These are phyloP conservation scores for Archocentrus centrarchus DNA, from an alignment of 2,113 vertebrate species.

Conservation along the genomic window DNA sequence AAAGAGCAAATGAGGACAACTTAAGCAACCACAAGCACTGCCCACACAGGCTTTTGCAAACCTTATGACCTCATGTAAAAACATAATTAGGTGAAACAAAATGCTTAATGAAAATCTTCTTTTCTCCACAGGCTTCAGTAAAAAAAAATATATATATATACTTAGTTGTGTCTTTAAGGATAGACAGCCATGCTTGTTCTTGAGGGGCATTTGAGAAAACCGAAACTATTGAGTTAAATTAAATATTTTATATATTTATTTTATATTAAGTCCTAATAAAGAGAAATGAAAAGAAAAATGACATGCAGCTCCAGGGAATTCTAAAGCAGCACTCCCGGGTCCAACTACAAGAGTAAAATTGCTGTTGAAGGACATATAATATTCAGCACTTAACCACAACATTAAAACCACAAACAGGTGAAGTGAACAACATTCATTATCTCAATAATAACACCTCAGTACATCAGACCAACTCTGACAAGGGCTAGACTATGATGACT, in stretches of 20 bases:
- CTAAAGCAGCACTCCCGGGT: neutral
- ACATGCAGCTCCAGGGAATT: neutral
- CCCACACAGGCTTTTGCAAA: constrained; percentile 5
- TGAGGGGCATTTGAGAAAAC: neutral
- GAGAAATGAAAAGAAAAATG: neutral
- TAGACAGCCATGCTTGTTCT: neutral
- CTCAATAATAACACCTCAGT: neutral
- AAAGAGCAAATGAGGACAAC: constrained; percentile 47
- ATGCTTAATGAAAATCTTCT: neutral
- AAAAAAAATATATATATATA: neutral
- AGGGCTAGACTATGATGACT: neutral
- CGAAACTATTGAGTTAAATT: neutral
- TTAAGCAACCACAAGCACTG: neutral
- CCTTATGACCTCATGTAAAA: constrained; percentile 1
- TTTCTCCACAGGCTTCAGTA: neutral
- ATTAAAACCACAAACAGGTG: neutral
- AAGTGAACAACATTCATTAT: neutral
- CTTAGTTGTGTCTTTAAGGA: neutral
- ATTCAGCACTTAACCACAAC: neutral
- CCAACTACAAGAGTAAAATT: neutral
- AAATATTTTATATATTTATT: neutral
- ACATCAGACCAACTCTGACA: neutral
- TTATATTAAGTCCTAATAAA: neutral
- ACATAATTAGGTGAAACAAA: neutral
- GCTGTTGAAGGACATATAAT: neutral